Percentiles rank a stretch among this genome's conserved stretches.
Evolutionary conservation across 2,888 invertebrate genomes (phyloP).

Genomic region (Rhorus exstirpatorius): DNA sequence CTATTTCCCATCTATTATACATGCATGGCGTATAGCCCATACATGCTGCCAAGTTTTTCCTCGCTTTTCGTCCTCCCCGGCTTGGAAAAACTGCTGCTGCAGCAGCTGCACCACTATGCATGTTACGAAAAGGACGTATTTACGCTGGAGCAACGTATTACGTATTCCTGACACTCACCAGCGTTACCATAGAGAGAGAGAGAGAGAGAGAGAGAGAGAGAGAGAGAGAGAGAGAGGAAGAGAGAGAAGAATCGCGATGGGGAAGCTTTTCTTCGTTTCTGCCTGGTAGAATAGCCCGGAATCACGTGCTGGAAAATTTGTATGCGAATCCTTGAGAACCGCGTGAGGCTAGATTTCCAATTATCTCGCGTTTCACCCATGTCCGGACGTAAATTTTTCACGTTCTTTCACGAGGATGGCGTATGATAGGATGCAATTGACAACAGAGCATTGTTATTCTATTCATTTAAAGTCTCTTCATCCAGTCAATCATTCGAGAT

Average conservation of each 20-base stretch:
- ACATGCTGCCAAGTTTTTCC: slow-evolving; percentile 1
- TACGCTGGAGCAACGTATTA: slow-evolving; percentile 39
- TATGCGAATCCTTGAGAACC: slow-evolving; percentile 5
- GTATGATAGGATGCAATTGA: not conserved
- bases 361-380: slow-evolving; percentile 22
- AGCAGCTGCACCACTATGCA: slow-evolving; percentile 27
- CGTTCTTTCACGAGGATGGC: not conserved
- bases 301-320: slow-evolving; percentile 38
- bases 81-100: slow-evolving; percentile 1
- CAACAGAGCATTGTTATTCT: not conserved
- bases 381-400: slow-evolving; percentile 2
- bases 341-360: slow-evolving; percentile 30
- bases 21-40: not conserved
- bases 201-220: slow-evolving; percentile 16
- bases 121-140: slow-evolving; percentile 23
- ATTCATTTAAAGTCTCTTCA: too few relatives aligned
- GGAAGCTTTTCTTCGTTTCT: slow-evolving; percentile 14
- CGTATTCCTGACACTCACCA: slow-evolving; percentile 47
- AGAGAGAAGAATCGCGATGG: not conserved
- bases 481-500: not conserved
- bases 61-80: slow-evolving; percentile 13
- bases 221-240: slow-evolving; percentile 11
- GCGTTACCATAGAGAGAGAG: not conserved
- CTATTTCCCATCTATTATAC: not conserved
- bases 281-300: slow-evolving; percentile 1